Percentiles rank a stretch among this genome's conserved stretches.
These are phyloP conservation scores for Slavum lentiscoides DNA, from an alignment of 2,888 invertebrate genomes.

Conservation along the genomic window DNA sequence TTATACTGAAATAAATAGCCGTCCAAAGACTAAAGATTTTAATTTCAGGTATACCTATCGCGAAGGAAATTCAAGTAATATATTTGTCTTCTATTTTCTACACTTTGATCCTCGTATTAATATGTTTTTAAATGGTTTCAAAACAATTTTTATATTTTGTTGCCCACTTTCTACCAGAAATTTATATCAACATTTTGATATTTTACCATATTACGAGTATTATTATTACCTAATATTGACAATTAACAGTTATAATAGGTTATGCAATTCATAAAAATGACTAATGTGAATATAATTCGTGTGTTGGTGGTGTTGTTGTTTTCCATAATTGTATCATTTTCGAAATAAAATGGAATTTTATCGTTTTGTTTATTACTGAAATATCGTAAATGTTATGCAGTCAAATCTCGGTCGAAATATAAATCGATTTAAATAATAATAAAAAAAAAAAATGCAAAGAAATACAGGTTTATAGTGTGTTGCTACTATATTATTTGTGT, in stretches of 20 bases:
- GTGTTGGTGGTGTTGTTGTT: neutral
- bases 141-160: no score
- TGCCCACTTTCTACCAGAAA: no score
- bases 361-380: constrained; percentile 13
- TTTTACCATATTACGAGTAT: neutral
- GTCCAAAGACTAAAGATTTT: neutral
- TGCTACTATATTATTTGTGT: no score
- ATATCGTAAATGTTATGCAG: constrained; percentile 5
- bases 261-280: constrained; percentile 5
- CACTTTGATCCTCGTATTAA: neutral
- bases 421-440: constrained; percentile 13
- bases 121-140: no score
- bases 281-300: neutral
- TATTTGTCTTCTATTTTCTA: neutral
- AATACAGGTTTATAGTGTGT: constrained; percentile 31
- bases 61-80: neutral
- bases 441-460: neutral
- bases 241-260: neutral
- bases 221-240: neutral
- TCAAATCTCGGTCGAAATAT: constrained; percentile 14
- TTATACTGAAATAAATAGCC: neutral
- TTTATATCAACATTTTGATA: neutral
- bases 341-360: neutral
- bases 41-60: neutral
- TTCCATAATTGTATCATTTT: neutral